These are phyloP conservation scores for Julus scanicus DNA, from an alignment of 2,888 invertebrate genomes.

Conservation along the genomic window DNA sequence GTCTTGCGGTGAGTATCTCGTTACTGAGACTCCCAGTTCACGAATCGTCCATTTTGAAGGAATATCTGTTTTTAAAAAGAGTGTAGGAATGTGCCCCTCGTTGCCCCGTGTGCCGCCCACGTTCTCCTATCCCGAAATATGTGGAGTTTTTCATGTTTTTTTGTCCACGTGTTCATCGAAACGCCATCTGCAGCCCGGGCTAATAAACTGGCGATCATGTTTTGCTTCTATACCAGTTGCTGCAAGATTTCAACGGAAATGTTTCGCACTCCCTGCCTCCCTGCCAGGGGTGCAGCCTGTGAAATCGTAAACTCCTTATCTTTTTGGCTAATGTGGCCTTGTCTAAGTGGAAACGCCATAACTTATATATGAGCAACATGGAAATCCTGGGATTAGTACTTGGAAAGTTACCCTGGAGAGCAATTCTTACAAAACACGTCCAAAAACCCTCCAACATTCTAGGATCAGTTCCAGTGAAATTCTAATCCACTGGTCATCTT, in stretches of 20 bases:
- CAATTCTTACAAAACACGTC: neutral
- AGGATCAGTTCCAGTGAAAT: too few relatives aligned
- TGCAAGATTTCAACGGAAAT: conserved; percentile 24
- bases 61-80: neutral
- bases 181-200: conserved; percentile 16
- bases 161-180: conserved; percentile 24
- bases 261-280: neutral
- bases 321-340: neutral
- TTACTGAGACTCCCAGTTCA: neutral
- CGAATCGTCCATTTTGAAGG: neutral
- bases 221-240: neutral
- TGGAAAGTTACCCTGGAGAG: neutral
- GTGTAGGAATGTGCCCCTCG: neutral
- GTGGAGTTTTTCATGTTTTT: neutral
- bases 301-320: conserved; percentile 24
- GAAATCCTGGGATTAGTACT: neutral
- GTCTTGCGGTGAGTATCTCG: neutral
- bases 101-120: neutral
- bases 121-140: neutral
- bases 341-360: conserved; percentile 13
- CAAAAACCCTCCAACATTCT: neutral
- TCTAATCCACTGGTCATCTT: neutral
- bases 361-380: neutral
- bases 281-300: neutral
- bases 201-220: conserved; percentile 34